Base-by-base conservation (phyloP, 1,140 invertebrate species). In the Cotesia typhae region DNA sequence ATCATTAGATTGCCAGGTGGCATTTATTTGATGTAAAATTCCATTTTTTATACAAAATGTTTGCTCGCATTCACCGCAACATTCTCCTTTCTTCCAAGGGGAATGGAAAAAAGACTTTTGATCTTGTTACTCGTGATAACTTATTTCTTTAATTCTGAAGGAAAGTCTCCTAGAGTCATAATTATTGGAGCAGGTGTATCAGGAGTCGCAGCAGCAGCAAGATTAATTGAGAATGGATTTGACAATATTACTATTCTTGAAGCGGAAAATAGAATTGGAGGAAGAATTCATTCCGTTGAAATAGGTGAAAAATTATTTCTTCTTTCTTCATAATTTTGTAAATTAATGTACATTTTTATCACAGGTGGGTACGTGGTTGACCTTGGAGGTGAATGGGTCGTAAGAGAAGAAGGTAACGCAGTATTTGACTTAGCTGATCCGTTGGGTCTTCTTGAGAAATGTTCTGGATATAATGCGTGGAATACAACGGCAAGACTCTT, bases 51-150 rank as follows among this genome's bases (percentile, higher is more conserved):
- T 80, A 76, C 94, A 95, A 37, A 86, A 86, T 0, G 86, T 84
- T 83, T 92, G 91, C 35, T 89, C 81, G 73, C 94, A 95, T 70
- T 89, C 85, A 2, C 94, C 94, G 77, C 94, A 95, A 82, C 94
- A 95, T 17, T 80, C 76, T 28, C 74, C 84, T 3, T 79, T 61
- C 4, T 83, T 70, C 3, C n/a, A n/a, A n/a, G n/a, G n/a, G n/a
- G n/a, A 28, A 28, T 28, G 28, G 3, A 28, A 28, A 28, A 28
- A 28, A 47, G 41, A 47, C 10, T 55, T 3, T 55, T 55, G 12
- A 20, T 20, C n/a, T 4, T 55, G 5, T n/a, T 55, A 9, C n/a
- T 9, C 5, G 3, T 20, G 5, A 28, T 20, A 10, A 20, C 7
- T 7, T 59, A 9, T 3, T 9, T 28, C 28, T 59, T 20, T 2